phyloP scores from a whole-genome alignment of 2,888 invertebrate genomes.

The Noctua janthe region DNA sequence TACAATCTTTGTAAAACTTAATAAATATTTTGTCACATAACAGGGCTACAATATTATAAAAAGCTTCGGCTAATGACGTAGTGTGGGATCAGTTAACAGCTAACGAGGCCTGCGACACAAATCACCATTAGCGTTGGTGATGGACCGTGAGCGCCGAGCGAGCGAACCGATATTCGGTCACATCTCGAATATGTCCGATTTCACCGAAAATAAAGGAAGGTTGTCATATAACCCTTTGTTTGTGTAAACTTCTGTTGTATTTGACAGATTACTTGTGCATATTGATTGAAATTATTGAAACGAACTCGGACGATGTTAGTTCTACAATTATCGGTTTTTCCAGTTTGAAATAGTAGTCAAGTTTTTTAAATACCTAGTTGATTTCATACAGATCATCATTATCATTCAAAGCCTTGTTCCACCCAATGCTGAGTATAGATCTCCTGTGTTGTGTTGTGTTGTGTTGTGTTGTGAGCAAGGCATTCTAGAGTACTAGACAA shows the following conservation, averaged over 20 bases:
- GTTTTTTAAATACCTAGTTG: background rate
- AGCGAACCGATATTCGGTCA: constrained; percentile 26
- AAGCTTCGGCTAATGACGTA: constrained; percentile 69
- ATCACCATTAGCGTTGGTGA: constrained; percentile 85
- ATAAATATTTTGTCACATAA: constrained; percentile 36
- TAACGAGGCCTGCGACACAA: constrained; percentile 86
- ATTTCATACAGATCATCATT: background rate
- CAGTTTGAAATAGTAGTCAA: background rate
- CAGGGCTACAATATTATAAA: constrained; percentile 42
- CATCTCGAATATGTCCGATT: constrained; percentile 24
- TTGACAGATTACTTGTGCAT: background rate
- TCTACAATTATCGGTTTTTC: background rate
- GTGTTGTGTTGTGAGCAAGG: background rate
- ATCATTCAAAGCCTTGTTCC: background rate
- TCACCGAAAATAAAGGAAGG: constrained; percentile 14
- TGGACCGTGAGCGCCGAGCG: constrained; percentile 75
- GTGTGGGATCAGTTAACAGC: constrained; percentile 77
- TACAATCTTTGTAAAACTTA: background rate
- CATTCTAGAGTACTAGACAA: background rate
- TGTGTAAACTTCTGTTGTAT: background rate
- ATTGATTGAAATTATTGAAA: background rate
- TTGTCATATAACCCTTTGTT: background rate
- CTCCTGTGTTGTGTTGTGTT: background rate
- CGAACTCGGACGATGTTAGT: background rate
- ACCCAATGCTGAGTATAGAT: background rate